Evolutionary conservation across 2,113 vertebrate species (phyloP), one percentile per base, ranked within the genome.

Genomic region (Loxodonta africana): DNA sequence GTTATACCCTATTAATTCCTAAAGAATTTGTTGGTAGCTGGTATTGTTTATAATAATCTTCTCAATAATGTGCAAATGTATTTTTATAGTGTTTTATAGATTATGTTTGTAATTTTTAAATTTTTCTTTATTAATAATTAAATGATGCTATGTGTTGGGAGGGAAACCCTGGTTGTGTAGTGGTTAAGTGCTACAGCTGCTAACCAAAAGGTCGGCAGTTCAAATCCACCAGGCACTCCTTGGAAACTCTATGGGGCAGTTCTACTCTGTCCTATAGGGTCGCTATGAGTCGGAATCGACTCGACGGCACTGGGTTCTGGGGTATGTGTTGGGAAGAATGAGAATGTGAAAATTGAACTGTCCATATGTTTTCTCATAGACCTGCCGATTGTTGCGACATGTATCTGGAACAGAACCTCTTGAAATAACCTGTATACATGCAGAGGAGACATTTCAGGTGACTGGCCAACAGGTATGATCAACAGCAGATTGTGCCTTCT

Each of bases 361-460:
- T 91, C 17, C 33, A 77, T 46, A 41, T 96, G 60, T 48, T 98
- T 95, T 74, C 76, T 96, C 88, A 18, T 97, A 99, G 99, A 99
- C 99, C 20, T 99, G 99, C 95, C 99, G 99, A 90, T 98, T 99
- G 94, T 89, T 99, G 98, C 99, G 99, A 95, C 99, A 99, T 62
- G 98, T 99, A 96, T 99, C 99, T n/a, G 99, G 99, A 83, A 99
- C 99, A 1, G 99, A 99, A 97, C 99, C 99, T 3, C 98, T 99
- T 0, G 99, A 99, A 98, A 99, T 99, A 91, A 99, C 99, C 62
- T 99, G 99, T 80, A 98, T 99, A 93, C 99, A 99, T 9, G 99
- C 99, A 37, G 99, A 99, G 98, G 99, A 99, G 96, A 99, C 99
- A 41, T 99, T 99, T 98, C 99, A 99, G 93, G 99, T 99, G 96